Evolutionary conservation across 2,797 vertebrate species (phyloP).

Genomic region (Myripristis jacobus): DNA sequence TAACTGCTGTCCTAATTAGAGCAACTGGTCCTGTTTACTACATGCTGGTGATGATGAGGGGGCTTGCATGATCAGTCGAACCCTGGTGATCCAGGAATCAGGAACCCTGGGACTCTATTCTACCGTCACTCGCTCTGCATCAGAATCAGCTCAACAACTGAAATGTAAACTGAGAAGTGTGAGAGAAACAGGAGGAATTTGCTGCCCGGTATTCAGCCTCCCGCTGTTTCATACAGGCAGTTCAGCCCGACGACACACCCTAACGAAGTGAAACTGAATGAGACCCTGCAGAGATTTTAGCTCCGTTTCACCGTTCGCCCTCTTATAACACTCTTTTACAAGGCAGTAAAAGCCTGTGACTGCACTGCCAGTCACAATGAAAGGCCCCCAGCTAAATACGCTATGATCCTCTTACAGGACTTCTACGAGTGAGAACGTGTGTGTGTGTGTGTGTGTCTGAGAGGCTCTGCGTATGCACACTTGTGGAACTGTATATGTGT

Average conservation of each 20-base stretch:
- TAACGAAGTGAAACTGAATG: not conserved
- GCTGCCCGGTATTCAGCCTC: too few species aligned
- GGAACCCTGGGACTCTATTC: not conserved
- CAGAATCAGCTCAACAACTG: not conserved
- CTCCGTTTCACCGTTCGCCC: not conserved
- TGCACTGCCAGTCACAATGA: not conserved
- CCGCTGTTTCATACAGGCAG: not conserved
- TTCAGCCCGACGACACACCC: not conserved
- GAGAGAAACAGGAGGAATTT: too few species aligned
- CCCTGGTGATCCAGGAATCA: not conserved
- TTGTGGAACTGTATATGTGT: not conserved
- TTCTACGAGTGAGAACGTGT: not conserved
- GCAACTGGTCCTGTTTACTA: too few species aligned
- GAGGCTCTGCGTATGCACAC: not conserved
- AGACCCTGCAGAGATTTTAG: not conserved
- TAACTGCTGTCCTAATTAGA: too few species aligned
- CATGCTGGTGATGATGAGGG: too few species aligned
- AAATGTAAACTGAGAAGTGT: too few species aligned
- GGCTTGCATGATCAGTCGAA: too few species aligned
- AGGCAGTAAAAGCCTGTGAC: not conserved
- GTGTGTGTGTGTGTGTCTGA: conserved; percentile 12
- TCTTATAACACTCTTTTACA: conserved; percentile 10
- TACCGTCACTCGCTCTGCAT: not conserved
- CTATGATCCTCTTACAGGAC: conserved; percentile 17
- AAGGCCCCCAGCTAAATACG: not conserved